Base-by-base conservation (phyloP, 2,113 vertebrate species). In the Megalops atlanticus region DNA sequence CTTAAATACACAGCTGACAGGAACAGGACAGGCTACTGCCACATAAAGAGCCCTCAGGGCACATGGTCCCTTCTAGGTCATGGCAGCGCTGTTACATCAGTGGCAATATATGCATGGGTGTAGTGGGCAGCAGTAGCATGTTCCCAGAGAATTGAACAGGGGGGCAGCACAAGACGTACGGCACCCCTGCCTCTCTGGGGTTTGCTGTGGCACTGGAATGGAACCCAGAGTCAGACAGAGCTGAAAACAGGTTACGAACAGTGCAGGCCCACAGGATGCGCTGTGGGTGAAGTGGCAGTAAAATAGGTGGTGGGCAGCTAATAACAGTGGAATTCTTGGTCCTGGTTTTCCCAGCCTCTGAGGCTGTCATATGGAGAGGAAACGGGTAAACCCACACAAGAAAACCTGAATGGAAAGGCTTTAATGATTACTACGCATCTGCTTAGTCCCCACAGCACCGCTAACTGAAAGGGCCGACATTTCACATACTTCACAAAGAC, bases 141-240 rank as follows among this genome's bases (percentile, higher is more conserved):
- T 94, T 84, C 33, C 89, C 93, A 93, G 91, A 89, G 87, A 93
- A 90, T 91, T 91, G 93, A 94, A 94, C 93, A 93, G 92, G 91
- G 92, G 92, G 90, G 36, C 0, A 86, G 90, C 87, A 88, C 82
- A 84, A 11, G 0, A 0, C 77, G 76, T 80, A 54, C 86, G 88
- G 92, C 92, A 92, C 92, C 92, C 91, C 94, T 93, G 93, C 92
- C 94, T 87, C 91, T 86, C 80, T 92, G 90, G 74, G 76, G 0
- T 0, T 91, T 87, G 72, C 54, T 95, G 0, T 94, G 16, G 93
- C 94, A 95, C 94, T 91, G 91, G 92, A 95, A 95, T 94, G 93
- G 94, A 95, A 94, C 94, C 91, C 90, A 84, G 15, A 88, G 88
- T 90, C 94, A 94, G 39, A 94, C 88, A 31, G 31, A 6, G n/a